Evolutionary conservation across 2,888 invertebrate species (phyloP).

Genomic region (Stegana nigrithorax): DNA sequence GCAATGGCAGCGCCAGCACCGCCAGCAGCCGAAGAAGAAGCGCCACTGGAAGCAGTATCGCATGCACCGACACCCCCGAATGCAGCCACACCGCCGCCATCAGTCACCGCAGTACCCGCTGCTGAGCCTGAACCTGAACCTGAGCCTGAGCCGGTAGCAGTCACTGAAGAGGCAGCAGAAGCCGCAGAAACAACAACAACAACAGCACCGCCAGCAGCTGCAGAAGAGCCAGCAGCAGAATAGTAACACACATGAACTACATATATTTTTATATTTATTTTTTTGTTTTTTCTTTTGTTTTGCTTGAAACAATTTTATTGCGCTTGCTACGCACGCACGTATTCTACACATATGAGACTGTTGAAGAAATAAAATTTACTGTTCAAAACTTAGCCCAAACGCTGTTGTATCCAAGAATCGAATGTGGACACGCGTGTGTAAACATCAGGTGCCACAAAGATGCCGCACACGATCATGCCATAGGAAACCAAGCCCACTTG

Average conservation of each 20-base stretch:
- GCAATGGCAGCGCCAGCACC: background rate
- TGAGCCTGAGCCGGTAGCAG: constrained; percentile 17
- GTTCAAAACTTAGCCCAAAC: constrained; percentile 24
- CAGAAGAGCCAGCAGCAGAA: constrained; percentile 26
- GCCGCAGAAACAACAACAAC: constrained; percentile 5
- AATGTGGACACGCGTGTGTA: constrained; percentile 65
- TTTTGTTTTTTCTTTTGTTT: too few relatives aligned
- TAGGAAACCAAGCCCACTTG: constrained; percentile 66
- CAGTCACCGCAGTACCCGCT: too few relatives aligned
- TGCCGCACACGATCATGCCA: constrained; percentile 58
- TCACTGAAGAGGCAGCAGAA: constrained; percentile 14
- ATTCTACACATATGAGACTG: too few relatives aligned
- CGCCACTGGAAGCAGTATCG: background rate
- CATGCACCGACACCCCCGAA: constrained; percentile 7
- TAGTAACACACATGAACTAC: constrained; percentile 6
- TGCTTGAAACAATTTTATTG: too few relatives aligned
- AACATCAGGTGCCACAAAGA: constrained; percentile 61
- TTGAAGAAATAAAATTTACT: background rate
- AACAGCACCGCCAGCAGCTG: constrained; percentile 8
- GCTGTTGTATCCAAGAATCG: constrained; percentile 52
- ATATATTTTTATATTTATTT: background rate
- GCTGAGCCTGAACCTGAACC: too few relatives aligned
- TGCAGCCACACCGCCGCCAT: background rate
- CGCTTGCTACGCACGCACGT: too few relatives aligned
- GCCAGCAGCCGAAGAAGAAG: constrained; percentile 6